phyloP scores from a whole-genome alignment of 2,113 vertebrate genomes.

The Carassius gibelio region DNA sequence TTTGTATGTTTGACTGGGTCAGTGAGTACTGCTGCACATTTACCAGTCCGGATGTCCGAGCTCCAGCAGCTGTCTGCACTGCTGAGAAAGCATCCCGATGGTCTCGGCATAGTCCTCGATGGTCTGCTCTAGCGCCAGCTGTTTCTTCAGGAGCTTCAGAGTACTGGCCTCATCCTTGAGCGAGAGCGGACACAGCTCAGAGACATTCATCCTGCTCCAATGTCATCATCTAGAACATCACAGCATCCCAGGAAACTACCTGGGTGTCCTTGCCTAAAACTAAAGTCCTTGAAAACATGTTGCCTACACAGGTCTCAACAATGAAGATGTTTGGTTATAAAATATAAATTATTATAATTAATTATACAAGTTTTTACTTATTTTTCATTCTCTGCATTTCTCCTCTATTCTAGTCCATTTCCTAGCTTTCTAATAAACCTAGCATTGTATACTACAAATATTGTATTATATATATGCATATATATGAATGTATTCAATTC shows the following conservation, averaged over 20 bases:
- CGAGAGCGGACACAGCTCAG: slow-evolving; percentile 10
- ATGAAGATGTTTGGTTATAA: neutral
- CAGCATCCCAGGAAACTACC: neutral
- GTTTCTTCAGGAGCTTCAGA: slow-evolving; percentile 91
- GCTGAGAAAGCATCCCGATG: slow-evolving; percentile 89
- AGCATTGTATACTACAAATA: too few relatives aligned
- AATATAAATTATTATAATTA: too few relatives aligned
- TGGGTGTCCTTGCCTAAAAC: neutral
- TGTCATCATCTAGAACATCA: neutral
- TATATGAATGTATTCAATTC: too few relatives aligned
- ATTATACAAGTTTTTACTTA: too few relatives aligned
- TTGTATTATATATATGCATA: too few relatives aligned
- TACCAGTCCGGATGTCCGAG: slow-evolving; percentile 90
- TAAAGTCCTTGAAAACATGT: neutral
- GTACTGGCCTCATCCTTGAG: slow-evolving; percentile 90
- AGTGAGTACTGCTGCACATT: slow-evolving; percentile 35
- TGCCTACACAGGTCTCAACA: neutral
- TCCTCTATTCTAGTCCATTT: too few relatives aligned
- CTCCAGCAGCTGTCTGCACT: slow-evolving; percentile 88
- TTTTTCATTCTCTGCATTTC: too few relatives aligned
- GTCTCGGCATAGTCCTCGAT: slow-evolving; percentile 95
- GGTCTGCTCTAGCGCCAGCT: slow-evolving; percentile 86
- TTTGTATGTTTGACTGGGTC: neutral
- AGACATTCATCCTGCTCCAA: neutral
- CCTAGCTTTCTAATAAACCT: too few relatives aligned